Conservation (phyloP, 2,888 invertebrate species). For the Pharmacophagus antenor region DNA sequence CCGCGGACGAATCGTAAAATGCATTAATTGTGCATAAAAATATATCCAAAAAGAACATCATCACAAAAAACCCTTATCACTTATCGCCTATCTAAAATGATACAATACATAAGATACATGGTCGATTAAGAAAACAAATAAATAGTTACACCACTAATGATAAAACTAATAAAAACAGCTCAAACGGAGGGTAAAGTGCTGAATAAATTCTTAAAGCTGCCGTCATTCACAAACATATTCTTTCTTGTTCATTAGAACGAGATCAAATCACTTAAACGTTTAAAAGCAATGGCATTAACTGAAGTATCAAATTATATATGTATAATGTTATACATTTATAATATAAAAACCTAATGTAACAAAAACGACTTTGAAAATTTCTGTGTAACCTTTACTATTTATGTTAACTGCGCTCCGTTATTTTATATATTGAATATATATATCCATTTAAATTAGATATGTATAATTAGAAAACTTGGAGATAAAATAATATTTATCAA, state of each 20-base stretch:
- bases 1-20: conserved; percentile 61
- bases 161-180: conserved; percentile 46
- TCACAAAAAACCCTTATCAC: conserved; percentile 53
- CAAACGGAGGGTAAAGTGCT: conserved; percentile 65
- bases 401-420: too few species aligned
- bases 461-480: too few species aligned
- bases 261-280: conserved; percentile 24
- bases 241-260: conserved; percentile 26
- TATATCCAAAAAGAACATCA: conserved; percentile 50
- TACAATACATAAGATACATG: conserved; percentile 39
- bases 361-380: too few species aligned
- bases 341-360: too few species aligned
- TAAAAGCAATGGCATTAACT: conserved; percentile 24
- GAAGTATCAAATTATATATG: background rate
- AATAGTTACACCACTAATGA: conserved; percentile 55
- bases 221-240: conserved; percentile 32
- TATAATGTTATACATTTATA: too few species aligned
- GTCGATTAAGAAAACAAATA: conserved; percentile 57
- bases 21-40: conserved; percentile 66
- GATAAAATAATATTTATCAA: too few species aligned
- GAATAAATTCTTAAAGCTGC: conserved; percentile 48
- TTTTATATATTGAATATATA: too few species aligned
- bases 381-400: too few species aligned
- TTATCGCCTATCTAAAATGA: conserved; percentile 40
- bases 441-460: too few species aligned